phyloP scores from a whole-genome alignment of 2,797 vertebrate species.

The Gorsachius magnificus region DNA sequence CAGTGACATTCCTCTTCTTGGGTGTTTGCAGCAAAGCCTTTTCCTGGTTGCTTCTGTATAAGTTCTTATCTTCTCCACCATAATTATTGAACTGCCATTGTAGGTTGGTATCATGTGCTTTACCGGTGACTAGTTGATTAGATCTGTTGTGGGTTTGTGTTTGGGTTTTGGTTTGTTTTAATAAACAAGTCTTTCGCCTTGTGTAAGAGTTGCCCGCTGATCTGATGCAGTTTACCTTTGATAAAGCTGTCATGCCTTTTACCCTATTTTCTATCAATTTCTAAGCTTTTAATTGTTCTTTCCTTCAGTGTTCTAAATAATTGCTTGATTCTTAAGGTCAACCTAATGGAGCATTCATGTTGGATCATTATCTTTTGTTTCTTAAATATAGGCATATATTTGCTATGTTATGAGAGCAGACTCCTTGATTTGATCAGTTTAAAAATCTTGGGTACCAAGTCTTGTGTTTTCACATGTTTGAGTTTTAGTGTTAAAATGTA shows the following conservation, averaged over 20 bases:
- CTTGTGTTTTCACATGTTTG: neutral
- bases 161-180: neutral
- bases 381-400: neutral
- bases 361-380: neutral
- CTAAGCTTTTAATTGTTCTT: neutral
- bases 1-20: neutral
- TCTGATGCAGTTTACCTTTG: neutral
- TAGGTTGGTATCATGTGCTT: neutral
- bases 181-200: neutral
- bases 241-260: neutral
- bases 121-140: neutral
- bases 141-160: neutral
- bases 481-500: neutral
- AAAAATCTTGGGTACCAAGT: neutral
- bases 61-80: neutral
- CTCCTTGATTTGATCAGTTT: neutral
- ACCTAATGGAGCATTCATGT: neutral
- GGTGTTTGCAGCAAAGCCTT: neutral
- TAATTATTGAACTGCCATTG: neutral
- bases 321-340: neutral
- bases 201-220: neutral
- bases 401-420: neutral
- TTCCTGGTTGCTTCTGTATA: neutral
- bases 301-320: neutral
- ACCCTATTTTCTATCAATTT: neutral